A percentile compares a stretch with the other conserved stretches of the same genome.
Conservation (phyloP, 2,113 vertebrate species). For the Rhinopithecus roxellana region DNA sequence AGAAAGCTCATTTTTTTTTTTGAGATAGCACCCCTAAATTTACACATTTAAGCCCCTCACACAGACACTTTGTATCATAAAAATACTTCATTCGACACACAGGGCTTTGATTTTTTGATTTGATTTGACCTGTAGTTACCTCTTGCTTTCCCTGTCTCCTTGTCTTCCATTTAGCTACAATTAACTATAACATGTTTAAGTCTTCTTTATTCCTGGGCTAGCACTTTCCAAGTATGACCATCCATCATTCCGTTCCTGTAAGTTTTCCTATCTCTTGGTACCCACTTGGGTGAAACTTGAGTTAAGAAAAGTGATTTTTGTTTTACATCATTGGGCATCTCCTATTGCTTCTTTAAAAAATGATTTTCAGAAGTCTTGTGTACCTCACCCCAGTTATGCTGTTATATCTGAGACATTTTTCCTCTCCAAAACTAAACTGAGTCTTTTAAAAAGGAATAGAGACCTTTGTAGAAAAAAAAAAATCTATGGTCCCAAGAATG, state of each 20-base stretch:
- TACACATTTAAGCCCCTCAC: not conserved
- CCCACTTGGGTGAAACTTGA: not conserved
- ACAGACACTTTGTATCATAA: not conserved
- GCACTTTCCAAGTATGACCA: not conserved
- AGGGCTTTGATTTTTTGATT: not conserved
- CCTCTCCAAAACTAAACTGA: conserved; percentile 5
- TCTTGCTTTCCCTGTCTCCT: not conserved
- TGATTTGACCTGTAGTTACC: not conserved
- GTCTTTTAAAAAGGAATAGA: conserved; percentile 31
- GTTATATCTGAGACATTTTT: conserved; percentile 12
- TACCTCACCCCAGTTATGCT: not conserved
- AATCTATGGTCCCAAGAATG: conserved; percentile 31
- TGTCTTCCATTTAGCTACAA: not conserved
- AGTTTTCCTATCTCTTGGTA: not conserved
- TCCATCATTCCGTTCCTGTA: not conserved
- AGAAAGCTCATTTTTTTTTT: not conserved
- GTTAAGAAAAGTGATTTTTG: not conserved
- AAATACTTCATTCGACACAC: not conserved
- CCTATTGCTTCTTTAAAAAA: not conserved
- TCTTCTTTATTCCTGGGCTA: not conserved
- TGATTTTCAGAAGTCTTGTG: not conserved
- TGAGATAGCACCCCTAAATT: not conserved
- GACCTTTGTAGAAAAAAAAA: not conserved
- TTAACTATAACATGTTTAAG: not conserved
- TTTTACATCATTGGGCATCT: not conserved